These are phyloP conservation scores for Oryzias curvinotus DNA, from an alignment of 2,113 vertebrate genomes.

Conservation along the genomic window DNA sequence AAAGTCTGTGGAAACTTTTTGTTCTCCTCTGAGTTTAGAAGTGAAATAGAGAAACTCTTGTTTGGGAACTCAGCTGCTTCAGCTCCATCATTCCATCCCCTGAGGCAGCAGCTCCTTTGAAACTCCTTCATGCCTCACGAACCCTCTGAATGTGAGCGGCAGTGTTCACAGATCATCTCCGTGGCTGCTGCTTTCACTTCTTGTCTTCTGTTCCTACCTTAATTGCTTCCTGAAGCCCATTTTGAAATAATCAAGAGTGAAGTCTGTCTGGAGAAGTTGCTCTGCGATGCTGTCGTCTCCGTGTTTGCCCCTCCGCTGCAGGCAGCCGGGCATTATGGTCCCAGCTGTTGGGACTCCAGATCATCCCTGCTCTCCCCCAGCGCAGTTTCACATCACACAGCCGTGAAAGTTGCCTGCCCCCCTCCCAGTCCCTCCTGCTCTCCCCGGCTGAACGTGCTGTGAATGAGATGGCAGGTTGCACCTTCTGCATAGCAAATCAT, in stretches of 20 bases:
- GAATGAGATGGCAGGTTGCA: slow-evolving; percentile 35
- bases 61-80: slow-evolving; percentile 27
- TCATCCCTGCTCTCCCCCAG: slow-evolving; percentile 50
- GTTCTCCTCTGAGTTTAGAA: slow-evolving; percentile 27
- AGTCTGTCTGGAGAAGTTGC: slow-evolving; percentile 48
- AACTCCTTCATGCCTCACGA: slow-evolving; percentile 41
- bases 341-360: slow-evolving; percentile 58
- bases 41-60: slow-evolving; percentile 29
- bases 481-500: slow-evolving; percentile 24
- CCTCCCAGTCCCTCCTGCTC: neutral
- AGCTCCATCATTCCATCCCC: slow-evolving; percentile 18
- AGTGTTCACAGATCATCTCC: slow-evolving; percentile 36
- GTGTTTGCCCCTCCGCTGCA: slow-evolving; percentile 34
- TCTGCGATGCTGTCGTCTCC: slow-evolving; percentile 16
- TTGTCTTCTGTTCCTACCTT: slow-evolving; percentile 41
- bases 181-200: slow-evolving; percentile 25
- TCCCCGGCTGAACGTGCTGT: slow-evolving; percentile 25
- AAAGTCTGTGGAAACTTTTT: slow-evolving; percentile 15
- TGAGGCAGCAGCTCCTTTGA: slow-evolving; percentile 39
- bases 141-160: slow-evolving; percentile 52
- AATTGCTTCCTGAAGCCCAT: slow-evolving; percentile 71
- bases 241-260: slow-evolving; percentile 72
- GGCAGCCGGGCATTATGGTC: slow-evolving; percentile 39
- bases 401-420: slow-evolving; percentile 23
- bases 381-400: slow-evolving; percentile 52